phyloP scores from a whole-genome alignment of 2,113 vertebrate genomes.

The Triplophysa dalaica region DNA sequence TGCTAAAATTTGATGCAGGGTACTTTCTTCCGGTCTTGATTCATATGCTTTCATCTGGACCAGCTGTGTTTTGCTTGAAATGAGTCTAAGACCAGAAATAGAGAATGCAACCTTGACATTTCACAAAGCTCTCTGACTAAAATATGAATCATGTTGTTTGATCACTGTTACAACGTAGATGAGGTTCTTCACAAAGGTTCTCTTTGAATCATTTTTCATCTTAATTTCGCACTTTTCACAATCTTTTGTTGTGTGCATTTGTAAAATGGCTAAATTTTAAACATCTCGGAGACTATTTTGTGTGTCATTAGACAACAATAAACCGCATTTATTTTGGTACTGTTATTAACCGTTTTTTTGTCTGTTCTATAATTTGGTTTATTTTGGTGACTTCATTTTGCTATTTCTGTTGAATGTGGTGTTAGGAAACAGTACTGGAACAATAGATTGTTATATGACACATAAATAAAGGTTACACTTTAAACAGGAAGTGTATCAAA shows the following conservation, averaged over 20 bases:
- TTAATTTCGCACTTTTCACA: background rate
- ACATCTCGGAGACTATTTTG: too few species aligned
- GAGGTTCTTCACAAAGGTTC: background rate
- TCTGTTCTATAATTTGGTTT: background rate
- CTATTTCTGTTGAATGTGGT: background rate
- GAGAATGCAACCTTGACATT: constrained; percentile 2
- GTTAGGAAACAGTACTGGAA: background rate
- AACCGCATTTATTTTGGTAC: too few species aligned
- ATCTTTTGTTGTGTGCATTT: background rate
- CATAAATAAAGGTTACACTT: background rate
- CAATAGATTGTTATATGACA: background rate
- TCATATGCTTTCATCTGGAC: constrained; percentile 12
- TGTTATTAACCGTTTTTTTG: background rate
- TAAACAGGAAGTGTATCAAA: constrained; percentile 3
- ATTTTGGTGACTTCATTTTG: background rate
- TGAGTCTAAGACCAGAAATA: constrained; percentile 41
- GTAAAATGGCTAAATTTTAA: too few species aligned
- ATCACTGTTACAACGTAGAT: background rate
- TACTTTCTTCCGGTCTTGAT: constrained; percentile 2
- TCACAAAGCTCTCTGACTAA: background rate
- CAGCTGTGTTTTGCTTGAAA: constrained; percentile 11
- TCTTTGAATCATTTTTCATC: background rate
- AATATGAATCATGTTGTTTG: background rate
- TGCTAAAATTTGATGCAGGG: constrained; percentile 10
- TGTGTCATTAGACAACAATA: too few species aligned